Base-by-base conservation (phyloP, 1,140 invertebrate genomes). In the Scaptomyza graminum region DNA sequence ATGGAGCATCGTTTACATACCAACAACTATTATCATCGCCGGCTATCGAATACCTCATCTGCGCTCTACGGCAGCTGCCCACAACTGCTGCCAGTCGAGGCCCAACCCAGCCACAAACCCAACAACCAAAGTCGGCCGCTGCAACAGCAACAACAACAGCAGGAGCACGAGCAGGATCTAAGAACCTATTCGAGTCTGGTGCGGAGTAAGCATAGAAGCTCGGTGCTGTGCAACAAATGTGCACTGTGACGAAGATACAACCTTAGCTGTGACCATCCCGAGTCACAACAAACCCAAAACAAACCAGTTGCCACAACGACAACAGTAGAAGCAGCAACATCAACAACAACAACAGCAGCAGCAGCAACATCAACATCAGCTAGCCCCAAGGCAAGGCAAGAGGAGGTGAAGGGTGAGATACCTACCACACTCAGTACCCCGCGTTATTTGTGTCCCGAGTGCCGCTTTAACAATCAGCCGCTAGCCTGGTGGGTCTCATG, bases 191-290 rank as follows among this genome's bases (percentile, higher is more conserved):
- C 83, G 28, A 87, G 83, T 56, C 59, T 88, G 57, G 52, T 88
- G 65, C 63, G 78, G 47, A 72, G 75, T 39, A 79, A 72, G 50
- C 76, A 66, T 44, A 73, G 72, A 43, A 81, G 70, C 75, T 69
- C 76, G 16, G 83, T 91, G 66, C 69, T 91, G 59, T 91, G 90
- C 76, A 87, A 91, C 59, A 90, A 88, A 77, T 91, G 90, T 25
- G 89, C 90, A 50, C 90, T 91, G 89, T 91, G 90, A 91, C 90
- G 90, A 91, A 91, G 90, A 90, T 89, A 91, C 80, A 91, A 91
- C 72, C 70, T 89, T 69, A 88, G 76, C 78, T 91, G 89, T 76
- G 83, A 88, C 78, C 90, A 91, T 76, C 90, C 90, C 13, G 28
- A 65, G 8, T 12, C 52, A 37, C 54, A 63, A 37, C 64, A 61